Evolutionary conservation across 2,113 vertebrate genomes (phyloP).

Genomic region (Agapornis roseicollis): DNA sequence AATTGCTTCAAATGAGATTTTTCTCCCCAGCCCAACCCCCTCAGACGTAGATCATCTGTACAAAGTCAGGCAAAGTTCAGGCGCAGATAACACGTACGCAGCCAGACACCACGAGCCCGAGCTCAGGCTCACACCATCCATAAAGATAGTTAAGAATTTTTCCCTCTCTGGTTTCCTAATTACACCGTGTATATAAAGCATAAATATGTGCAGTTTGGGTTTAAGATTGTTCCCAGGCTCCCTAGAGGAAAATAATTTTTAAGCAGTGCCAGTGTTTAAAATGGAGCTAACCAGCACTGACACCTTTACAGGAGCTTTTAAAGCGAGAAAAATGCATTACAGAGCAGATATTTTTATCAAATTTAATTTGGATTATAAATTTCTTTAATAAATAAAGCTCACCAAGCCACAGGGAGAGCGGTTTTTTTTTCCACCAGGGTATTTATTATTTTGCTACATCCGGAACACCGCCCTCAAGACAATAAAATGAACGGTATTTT

Average conservation of each 20-base stretch:
- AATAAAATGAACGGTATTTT: not conserved
- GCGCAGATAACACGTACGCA: not conserved
- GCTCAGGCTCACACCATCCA: conserved; percentile 3
- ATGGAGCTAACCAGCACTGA: conserved; percentile 29
- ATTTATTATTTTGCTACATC: conserved; percentile 14
- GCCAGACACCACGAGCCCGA: not conserved
- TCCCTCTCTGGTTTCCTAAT: conserved; percentile 8
- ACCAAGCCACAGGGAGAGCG: not conserved
- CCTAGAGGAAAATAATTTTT: conserved; percentile 18
- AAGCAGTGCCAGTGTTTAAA: conserved; percentile 15
- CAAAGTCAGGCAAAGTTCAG: not conserved
- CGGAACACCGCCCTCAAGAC: conserved; percentile 22
- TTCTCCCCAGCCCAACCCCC: not conserved
- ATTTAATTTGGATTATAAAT: conserved; percentile 65
- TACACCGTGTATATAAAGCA: not conserved
- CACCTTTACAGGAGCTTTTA: conserved; percentile 21
- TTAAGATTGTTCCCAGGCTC: conserved; percentile 15
- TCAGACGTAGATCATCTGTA: not conserved
- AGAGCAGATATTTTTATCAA: conserved; percentile 59
- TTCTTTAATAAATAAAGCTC: conserved; percentile 51
- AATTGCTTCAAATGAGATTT: not conserved
- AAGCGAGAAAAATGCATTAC: conserved; percentile 18
- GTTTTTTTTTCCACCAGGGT: not conserved
- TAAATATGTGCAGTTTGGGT: conserved; percentile 1
- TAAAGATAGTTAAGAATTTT: not conserved